Percentiles rank a stretch among this genome's conserved stretches.
Evolutionary conservation across 2,888 invertebrate genomes (phyloP).

Genomic region (Corbicula japonica): DNA sequence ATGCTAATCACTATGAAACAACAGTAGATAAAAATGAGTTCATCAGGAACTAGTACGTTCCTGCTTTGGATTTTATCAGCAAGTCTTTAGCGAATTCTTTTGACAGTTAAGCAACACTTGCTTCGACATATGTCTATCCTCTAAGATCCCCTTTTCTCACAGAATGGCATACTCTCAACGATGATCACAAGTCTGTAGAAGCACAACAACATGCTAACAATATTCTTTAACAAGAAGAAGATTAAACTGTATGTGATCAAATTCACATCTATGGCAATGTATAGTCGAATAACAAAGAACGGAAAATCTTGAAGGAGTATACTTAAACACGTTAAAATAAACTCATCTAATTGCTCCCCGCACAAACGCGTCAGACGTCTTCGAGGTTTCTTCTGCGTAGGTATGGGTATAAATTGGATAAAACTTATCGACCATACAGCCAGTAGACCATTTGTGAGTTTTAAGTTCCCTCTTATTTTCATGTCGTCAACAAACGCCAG

Average conservation of each 20-base stretch:
- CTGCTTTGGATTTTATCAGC: too few species aligned
- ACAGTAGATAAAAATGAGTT: too few species aligned
- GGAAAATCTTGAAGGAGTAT: conserved; percentile 78
- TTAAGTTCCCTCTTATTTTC: conserved; percentile 75
- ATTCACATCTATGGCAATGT: conserved; percentile 94
- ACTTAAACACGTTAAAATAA: conserved; percentile 60
- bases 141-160: too few species aligned
- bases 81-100: too few species aligned
- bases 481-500: conserved; percentile 76
- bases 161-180: conserved; percentile 58
- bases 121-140: too few species aligned
- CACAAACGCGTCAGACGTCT: conserved; percentile 36
- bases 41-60: too few species aligned
- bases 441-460: conserved; percentile 79
- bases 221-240: conserved; percentile 82
- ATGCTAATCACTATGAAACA: too few species aligned
- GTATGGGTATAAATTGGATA: conserved; percentile 83
- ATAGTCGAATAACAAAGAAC: conserved; percentile 87
- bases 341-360: conserved; percentile 59
- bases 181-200: conserved; percentile 73
- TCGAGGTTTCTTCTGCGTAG: conserved; percentile 64
- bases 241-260: conserved; percentile 81
- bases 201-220: conserved; percentile 73
- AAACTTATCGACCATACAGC: conserved; percentile 83
- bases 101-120: too few species aligned